Conservation (phyloP, 2,888 invertebrate species). For the Sesia apiformis region DNA sequence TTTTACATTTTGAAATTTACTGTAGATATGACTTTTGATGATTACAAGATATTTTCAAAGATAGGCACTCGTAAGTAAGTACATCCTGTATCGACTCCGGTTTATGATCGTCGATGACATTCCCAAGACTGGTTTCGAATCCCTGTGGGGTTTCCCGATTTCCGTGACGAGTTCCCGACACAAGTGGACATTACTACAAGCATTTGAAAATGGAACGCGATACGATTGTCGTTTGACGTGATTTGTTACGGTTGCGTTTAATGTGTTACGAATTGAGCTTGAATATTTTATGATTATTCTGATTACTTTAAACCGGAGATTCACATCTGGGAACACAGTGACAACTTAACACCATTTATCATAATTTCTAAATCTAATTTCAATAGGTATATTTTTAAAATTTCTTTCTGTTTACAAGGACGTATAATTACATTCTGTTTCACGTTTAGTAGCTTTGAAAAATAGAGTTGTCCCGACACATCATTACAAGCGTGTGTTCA, state of each 20-base stretch:
- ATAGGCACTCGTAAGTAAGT: too few species aligned
- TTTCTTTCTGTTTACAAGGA: background rate
- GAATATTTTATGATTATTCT: background rate
- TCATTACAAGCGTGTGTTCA: conserved; percentile 27
- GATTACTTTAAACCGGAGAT: background rate
- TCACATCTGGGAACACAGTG: background rate
- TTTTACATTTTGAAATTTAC: too few species aligned
- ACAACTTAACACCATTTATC: background rate
- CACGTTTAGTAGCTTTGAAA: background rate
- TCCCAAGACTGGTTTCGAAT: conserved; percentile 29
- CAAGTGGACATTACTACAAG: conserved; percentile 19
- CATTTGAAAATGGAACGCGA: conserved; percentile 36
- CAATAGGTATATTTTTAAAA: background rate
- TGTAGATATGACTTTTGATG: too few species aligned
- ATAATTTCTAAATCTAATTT: background rate
- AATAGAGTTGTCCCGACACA: conserved; percentile 12
- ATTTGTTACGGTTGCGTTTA: conserved; percentile 36
- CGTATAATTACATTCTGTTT: background rate
- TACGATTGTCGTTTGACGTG: conserved; percentile 35
- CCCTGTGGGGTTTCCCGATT: conserved; percentile 2
- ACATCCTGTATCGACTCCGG: too few species aligned
- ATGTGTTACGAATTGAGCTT: background rate
- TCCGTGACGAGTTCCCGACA: conserved; percentile 16
- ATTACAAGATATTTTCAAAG: too few species aligned
- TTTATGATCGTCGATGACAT: conserved; percentile 25